These are phyloP conservation scores for Nomada ruficornis DNA, from an alignment of 2,888 invertebrate genomes.

Conservation along the genomic window DNA sequence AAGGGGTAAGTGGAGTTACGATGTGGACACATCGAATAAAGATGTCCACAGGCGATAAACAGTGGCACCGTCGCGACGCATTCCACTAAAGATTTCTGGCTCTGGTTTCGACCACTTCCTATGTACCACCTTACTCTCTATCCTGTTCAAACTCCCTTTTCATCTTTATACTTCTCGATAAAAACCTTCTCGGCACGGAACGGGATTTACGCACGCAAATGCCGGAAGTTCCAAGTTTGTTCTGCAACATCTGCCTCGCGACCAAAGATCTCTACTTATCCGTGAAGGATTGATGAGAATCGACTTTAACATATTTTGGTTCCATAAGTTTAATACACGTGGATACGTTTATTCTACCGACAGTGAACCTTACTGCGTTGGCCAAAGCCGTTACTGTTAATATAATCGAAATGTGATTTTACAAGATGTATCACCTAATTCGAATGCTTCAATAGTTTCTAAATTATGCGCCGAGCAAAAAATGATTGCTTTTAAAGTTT, in stretches of 20 bases:
- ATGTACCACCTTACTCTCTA: slow-evolving; percentile 9
- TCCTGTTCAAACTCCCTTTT: slow-evolving; percentile 1
- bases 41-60: slow-evolving; percentile 55
- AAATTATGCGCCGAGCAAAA: too few relatives aligned
- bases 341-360: too few relatives aligned
- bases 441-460: too few relatives aligned
- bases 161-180: slow-evolving; percentile 41
- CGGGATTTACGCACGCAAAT: slow-evolving; percentile 40
- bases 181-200: slow-evolving; percentile 8
- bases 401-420: too few relatives aligned
- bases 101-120: slow-evolving; percentile 39
- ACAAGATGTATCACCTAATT: too few relatives aligned
- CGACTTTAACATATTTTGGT: not conserved
- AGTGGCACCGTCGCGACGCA: slow-evolving; percentile 46
- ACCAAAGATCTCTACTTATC: not conserved
- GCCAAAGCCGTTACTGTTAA: too few relatives aligned
- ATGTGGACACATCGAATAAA: slow-evolving; percentile 52
- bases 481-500: too few relatives aligned
- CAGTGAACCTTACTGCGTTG: too few relatives aligned
- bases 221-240: slow-evolving; percentile 35
- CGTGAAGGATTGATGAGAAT: not conserved
- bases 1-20: slow-evolving; percentile 42
- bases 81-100: slow-evolving; percentile 53
- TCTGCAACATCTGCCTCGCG: not conserved
- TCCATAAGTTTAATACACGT: too few relatives aligned